phyloP scores from a whole-genome alignment of 2,888 invertebrate genomes.

The Orthonevra nobilis region DNA sequence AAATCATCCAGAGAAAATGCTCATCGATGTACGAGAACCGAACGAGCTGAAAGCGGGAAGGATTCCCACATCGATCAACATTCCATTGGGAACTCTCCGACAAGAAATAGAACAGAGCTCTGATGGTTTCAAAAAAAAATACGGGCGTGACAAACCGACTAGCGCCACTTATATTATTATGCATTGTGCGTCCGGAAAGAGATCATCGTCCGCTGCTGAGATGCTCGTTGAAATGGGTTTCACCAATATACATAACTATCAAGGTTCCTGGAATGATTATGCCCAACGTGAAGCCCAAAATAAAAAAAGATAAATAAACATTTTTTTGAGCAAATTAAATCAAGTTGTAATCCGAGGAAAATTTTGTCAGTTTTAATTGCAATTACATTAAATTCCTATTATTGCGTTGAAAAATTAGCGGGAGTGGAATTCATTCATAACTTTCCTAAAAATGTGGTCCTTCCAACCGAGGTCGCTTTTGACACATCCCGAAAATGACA shows the following conservation, averaged over 20 bases:
- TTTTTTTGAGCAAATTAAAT: too few relatives aligned
- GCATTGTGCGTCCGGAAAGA: constrained; percentile 85
- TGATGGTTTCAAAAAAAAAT: constrained; percentile 82
- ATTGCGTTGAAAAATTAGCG: too few relatives aligned
- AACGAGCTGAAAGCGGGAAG: constrained; percentile 86
- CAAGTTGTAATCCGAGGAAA: too few relatives aligned
- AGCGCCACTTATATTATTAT: constrained; percentile 84
- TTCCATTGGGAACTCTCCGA: constrained; percentile 83
- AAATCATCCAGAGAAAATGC: constrained; percentile 81
- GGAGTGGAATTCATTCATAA: too few relatives aligned
- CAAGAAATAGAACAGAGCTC: constrained; percentile 72
- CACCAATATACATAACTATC: constrained; percentile 76
- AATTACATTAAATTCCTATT: too few relatives aligned
- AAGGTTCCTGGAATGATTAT: constrained; percentile 79
- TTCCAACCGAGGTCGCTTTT: too few relatives aligned
- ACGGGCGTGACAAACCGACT: constrained; percentile 83
- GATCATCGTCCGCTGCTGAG: constrained; percentile 84
- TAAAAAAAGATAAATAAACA: too few relatives aligned
- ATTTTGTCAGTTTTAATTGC: too few relatives aligned
- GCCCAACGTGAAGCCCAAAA: constrained; percentile 76
- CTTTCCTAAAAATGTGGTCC: too few relatives aligned
- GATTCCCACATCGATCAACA: constrained; percentile 88
- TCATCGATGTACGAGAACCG: constrained; percentile 90
- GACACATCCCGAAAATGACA: too few relatives aligned
- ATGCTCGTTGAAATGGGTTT: constrained; percentile 77